phyloP scores from a whole-genome alignment of 1,140 invertebrate species.

The Dinoponera quadriceps region DNA sequence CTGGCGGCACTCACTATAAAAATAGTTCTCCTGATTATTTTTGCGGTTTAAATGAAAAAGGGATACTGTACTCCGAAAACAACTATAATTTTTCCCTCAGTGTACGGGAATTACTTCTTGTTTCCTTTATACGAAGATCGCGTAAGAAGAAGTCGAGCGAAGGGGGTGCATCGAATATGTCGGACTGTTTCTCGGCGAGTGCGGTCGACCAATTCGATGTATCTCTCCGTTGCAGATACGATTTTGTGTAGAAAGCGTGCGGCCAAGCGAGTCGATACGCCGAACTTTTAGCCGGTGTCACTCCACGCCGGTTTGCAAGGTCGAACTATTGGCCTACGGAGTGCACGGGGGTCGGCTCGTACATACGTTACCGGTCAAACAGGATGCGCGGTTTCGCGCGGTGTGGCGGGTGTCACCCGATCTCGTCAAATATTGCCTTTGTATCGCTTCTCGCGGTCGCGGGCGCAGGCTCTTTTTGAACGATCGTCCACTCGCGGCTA shows the following conservation, averaged over 20 bases:
- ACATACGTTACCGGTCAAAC: constrained; percentile 11
- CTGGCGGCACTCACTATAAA: too few relatives aligned
- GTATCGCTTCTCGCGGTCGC: background rate
- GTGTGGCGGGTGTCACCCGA: constrained; percentile 25
- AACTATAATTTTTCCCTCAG: too few relatives aligned
- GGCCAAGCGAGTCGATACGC: background rate
- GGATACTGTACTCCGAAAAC: too few relatives aligned
- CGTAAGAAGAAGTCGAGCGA: too few relatives aligned
- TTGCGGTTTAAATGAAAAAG: too few relatives aligned
- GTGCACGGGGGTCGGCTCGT: constrained; percentile 10
- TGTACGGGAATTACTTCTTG: too few relatives aligned
- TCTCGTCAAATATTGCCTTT: constrained; percentile 43
- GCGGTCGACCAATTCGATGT: too few relatives aligned
- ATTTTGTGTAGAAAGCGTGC: background rate
- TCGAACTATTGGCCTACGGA: constrained; percentile 19
- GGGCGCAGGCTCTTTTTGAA: constrained; percentile 28
- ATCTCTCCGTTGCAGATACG: background rate
- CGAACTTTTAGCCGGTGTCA: background rate
- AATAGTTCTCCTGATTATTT: too few relatives aligned
- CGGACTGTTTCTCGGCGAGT: too few relatives aligned
- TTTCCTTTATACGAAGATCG: too few relatives aligned
- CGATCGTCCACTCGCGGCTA: constrained; percentile 6
- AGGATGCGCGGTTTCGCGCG: constrained; percentile 35
- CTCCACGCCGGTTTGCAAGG: background rate
- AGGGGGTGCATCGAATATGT: too few relatives aligned